These are phyloP conservation scores for Paracyclopina nana DNA, from an alignment of 1,140 invertebrate species.

Conservation along the genomic window DNA sequence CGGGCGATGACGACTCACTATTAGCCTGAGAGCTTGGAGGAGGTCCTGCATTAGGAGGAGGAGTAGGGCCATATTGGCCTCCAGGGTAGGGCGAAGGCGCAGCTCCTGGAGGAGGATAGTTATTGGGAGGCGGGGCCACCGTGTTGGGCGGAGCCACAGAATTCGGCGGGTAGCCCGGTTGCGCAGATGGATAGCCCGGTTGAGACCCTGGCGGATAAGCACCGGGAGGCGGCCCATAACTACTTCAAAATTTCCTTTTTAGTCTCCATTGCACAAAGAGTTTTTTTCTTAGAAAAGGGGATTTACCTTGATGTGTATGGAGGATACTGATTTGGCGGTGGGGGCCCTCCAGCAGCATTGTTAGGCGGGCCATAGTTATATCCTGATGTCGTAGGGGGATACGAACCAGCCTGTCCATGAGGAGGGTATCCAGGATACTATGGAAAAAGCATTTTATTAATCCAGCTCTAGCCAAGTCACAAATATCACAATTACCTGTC, in stretches of 20 bases:
- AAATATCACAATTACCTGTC: neutral
- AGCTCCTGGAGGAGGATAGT: neutral
- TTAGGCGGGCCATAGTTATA: neutral
- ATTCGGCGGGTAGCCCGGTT: no score
- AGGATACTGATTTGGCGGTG: neutral
- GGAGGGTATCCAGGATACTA: neutral
- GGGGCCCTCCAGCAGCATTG: neutral
- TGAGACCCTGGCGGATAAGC: neutral
- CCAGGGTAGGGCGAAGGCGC: no score
- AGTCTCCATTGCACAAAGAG: no score
- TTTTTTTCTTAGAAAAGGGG: neutral
- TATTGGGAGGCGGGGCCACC: neutral
- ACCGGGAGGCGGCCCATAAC: neutral
- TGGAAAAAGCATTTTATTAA: neutral
- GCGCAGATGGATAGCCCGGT: neutral
- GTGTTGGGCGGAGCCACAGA: neutral
- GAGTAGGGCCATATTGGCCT: no score
- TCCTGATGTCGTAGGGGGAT: neutral
- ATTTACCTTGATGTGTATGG: neutral
- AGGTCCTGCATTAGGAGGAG: neutral
- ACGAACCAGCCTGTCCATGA: neutral
- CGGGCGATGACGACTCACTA: neutral
- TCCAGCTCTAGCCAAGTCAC: neutral
- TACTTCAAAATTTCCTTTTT: no score
- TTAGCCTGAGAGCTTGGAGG: neutral